These are phyloP conservation scores for Diglossa cyanea DNA, from an alignment of 2,797 vertebrate species.

Conservation along the genomic window DNA sequence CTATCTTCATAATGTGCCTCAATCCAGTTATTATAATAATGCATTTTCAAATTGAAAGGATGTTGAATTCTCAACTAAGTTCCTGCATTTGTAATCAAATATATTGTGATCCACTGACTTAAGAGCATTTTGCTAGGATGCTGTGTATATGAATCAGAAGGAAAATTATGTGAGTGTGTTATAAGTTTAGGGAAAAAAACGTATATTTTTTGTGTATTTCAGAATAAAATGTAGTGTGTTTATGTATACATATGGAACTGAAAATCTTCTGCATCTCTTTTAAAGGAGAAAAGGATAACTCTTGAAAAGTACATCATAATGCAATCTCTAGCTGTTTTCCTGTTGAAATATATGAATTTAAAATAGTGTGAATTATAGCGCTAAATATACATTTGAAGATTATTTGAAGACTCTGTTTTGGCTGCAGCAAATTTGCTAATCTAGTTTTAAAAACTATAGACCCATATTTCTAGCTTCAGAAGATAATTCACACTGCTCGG, in stretches of 20 bases:
- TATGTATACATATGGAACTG: neutral
- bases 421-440: neutral
- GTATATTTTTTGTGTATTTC: neutral
- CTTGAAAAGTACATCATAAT: neutral
- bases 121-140: neutral
- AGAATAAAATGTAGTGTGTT: neutral
- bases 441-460: neutral
- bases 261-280: neutral
- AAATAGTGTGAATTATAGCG: neutral
- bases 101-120: neutral
- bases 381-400: neutral
- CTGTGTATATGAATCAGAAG: neutral
- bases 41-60: neutral
- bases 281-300: neutral
- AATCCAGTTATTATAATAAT: conserved; percentile 27
- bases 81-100: conserved; percentile 16
- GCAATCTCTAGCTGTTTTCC: neutral
- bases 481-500: neutral
- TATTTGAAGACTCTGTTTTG: neutral
- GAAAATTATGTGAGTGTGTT: neutral
- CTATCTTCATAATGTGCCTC: conserved; percentile 2
- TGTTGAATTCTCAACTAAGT: neutral
- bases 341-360: neutral
- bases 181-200: neutral
- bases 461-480: neutral